Percentiles rank a stretch among this genome's conserved stretches.
These are phyloP conservation scores for Acrocephalus kingi DNA, from an alignment of 2,113 vertebrate species.

Conservation along the genomic window DNA sequence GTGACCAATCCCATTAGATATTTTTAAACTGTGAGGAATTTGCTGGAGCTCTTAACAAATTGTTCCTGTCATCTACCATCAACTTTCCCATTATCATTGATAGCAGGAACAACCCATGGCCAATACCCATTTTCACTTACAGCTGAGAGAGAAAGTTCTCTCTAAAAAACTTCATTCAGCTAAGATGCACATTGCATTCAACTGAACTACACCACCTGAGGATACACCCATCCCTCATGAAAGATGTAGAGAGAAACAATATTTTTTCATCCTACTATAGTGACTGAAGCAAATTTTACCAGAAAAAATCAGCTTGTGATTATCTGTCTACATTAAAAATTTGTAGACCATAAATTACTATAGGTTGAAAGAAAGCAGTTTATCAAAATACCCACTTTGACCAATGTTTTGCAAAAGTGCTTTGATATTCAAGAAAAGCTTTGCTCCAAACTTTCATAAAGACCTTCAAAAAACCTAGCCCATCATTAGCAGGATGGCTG, in stretches of 20 bases:
- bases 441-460: neutral
- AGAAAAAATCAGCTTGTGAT: neutral
- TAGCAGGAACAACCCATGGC: slow-evolving; percentile 9
- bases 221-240: neutral
- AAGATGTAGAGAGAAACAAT: neutral
- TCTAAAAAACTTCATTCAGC: neutral
- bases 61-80: slow-evolving; percentile 15
- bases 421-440: neutral
- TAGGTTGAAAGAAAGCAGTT: neutral
- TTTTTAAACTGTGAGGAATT: slow-evolving; percentile 24
- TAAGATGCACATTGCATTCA: neutral
- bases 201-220: neutral
- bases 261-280: neutral
- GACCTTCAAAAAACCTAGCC: neutral
- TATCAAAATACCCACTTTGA: neutral
- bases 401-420: neutral
- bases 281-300: neutral
- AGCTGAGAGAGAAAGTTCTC: neutral
- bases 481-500: neutral
- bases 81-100: slow-evolving; percentile 14
- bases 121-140: slow-evolving; percentile 25
- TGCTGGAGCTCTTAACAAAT: slow-evolving; percentile 12
- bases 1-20: neutral
- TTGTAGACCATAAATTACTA: neutral
- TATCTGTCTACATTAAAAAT: neutral